These are phyloP conservation scores for Varanus komodoensis DNA, from an alignment of 2,113 vertebrate species.

Conservation along the genomic window DNA sequence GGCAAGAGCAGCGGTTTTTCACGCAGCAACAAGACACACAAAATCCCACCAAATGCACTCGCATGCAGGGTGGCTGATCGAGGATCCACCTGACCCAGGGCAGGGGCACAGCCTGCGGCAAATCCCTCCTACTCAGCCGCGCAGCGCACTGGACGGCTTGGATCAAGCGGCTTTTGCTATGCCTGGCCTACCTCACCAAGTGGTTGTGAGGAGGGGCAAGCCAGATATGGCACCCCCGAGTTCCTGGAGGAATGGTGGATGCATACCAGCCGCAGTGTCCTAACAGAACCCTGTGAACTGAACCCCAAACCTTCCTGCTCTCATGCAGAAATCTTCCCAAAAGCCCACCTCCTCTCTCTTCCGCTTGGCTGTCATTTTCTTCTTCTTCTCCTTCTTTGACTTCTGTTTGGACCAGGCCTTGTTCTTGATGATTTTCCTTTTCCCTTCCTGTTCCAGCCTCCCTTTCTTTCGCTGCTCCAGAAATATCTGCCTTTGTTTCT, in stretches of 20 bases:
- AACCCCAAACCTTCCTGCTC: neutral
- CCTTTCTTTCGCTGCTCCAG: slow-evolving; percentile 79
- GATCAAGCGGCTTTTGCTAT: neutral
- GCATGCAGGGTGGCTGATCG: too few relatives aligned
- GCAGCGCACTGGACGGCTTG: too few relatives aligned
- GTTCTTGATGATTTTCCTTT: slow-evolving; percentile 81
- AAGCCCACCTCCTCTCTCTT: slow-evolving; percentile 83
- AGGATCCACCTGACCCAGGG: too few relatives aligned
- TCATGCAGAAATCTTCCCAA: neutral
- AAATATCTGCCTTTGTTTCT: slow-evolving; percentile 89
- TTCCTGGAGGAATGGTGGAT: neutral
- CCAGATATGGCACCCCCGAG: neutral
- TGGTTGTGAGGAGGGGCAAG: neutral
- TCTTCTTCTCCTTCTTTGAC: slow-evolving; percentile 86
- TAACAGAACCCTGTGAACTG: neutral
- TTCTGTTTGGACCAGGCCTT: slow-evolving; percentile 97
- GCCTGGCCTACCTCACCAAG: neutral
- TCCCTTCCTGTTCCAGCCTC: slow-evolving; percentile 61
- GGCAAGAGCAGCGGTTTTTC: too few relatives aligned
- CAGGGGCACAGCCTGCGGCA: too few relatives aligned
- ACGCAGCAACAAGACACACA: too few relatives aligned
- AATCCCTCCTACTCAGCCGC: too few relatives aligned
- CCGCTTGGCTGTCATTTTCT: slow-evolving; percentile 85
- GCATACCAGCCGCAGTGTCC: neutral
- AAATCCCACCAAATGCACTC: too few relatives aligned